Base-by-base conservation (phyloP, 30 jellyfish, hydroid and myxozoan species). In the Aurelia aurita region DNA sequence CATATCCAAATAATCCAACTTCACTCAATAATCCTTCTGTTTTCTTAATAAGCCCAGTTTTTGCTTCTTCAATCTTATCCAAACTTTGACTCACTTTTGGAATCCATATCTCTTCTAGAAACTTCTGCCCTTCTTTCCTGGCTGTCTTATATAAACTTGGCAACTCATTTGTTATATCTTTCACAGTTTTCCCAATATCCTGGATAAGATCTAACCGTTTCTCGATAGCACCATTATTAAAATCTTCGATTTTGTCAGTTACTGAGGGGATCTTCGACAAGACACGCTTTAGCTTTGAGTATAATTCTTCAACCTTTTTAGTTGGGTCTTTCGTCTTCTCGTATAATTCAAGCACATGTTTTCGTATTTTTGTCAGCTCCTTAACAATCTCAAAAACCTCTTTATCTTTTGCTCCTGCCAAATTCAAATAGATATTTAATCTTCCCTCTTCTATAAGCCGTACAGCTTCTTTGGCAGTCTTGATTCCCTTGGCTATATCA, bases 201-300 rank as follows among this genome's bases (percentile, higher is more conserved):
- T 76, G 27, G 9, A 75, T 27, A 19, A 58, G 45, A 23, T 68
- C 81, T 16, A 82, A 71, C 74, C 89, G 12, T 53, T 59, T 64
- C 55, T 85, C 73, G 27, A 90, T 58, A 0, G 97, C 55, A 1
- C 97, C 97, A 47, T 84, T 69, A 19, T 58, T 22, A 21, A 76
- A 19, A 34, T 49, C 83, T 18, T 53, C 81, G 14, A 64, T 32
- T 26, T 55, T 29, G 35, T 49, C 44, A 9, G 87, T 49, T 1
- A 53, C 45, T 16, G 79, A 53, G 9, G 88, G 89, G 34, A 87
- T 68, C 53, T 28, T 23, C 19, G 84, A 43, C 23, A 72, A 53
- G 5, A 73, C 67, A 34, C 34, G 21, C 16, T 77, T 69, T 19
- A 77, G 35, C 23, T 31, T 31, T 18, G 20, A 19, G 35, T 53